Conservation (phyloP, 2,888 invertebrate species). For the Luperina testacea region DNA sequence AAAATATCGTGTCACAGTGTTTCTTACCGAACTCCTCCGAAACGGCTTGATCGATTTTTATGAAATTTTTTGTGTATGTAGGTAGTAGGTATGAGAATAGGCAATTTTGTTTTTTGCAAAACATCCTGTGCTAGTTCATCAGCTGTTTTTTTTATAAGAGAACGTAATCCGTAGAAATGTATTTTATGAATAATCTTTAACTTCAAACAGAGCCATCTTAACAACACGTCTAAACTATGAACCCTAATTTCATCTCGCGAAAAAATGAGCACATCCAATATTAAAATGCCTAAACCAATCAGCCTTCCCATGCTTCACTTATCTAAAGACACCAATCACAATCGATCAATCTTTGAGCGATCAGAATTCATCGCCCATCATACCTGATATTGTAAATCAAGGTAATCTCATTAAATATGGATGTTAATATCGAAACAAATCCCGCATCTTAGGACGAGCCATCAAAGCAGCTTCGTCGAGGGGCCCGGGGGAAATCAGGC, state of each 20-base stretch:
- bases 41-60: too few relatives aligned
- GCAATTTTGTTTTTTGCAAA: too few relatives aligned
- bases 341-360: conserved; percentile 14
- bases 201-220: not conserved
- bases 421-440: conserved; percentile 61
- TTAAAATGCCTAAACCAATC: conserved; percentile 13
- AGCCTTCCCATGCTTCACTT: not conserved
- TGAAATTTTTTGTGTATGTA: too few relatives aligned
- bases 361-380: conserved; percentile 32
- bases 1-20: too few relatives aligned
- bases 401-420: conserved; percentile 59
- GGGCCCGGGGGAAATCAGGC: conserved; percentile 69
- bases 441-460: conserved; percentile 58
- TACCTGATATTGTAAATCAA: conserved; percentile 48
- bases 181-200: not conserved
- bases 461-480: conserved; percentile 50
- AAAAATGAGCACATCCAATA: not conserved
- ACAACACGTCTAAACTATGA: not conserved
- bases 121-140: too few relatives aligned
- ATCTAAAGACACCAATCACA: conserved; percentile 19
- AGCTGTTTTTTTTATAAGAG: too few relatives aligned
- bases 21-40: too few relatives aligned
- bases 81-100: too few relatives aligned
- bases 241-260: not conserved
- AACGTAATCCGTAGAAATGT: not conserved